Evolutionary conservation across 2,888 invertebrate species (phyloP).

Genomic region (Platycheirus albimanus): DNA sequence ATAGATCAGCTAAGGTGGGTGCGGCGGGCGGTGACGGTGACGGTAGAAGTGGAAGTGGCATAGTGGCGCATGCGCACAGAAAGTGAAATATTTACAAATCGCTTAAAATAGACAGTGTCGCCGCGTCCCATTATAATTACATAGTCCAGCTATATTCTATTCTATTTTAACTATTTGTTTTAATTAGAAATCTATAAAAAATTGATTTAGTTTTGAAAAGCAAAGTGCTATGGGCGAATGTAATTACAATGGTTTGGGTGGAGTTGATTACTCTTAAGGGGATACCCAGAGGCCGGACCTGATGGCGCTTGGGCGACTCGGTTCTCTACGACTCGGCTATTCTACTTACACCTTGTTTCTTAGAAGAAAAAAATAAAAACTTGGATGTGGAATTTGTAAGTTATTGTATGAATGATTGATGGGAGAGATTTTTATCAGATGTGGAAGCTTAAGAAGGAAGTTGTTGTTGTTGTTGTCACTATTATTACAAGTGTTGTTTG

Average conservation of each 20-base stretch:
- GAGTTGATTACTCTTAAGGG: conserved; percentile 27
- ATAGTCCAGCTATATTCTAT: conserved; percentile 16
- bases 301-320: conserved; percentile 42
- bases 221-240: conserved; percentile 35
- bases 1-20: no score
- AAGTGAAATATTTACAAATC: conserved; percentile 45
- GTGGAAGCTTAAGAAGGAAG: conserved; percentile 1
- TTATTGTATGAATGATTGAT: conserved; percentile 43
- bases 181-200: conserved; percentile 58
- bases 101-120: conserved; percentile 72
- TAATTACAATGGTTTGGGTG: conserved; percentile 63
- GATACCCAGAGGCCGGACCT: not conserved
- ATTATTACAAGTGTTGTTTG: conserved; percentile 1
- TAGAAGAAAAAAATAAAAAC: no score
- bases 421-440: conserved; percentile 35
- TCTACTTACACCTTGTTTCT: not conserved
- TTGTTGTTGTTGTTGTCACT: not conserved
- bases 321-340: no score
- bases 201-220: not conserved
- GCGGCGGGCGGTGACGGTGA: no score
- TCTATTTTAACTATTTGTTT: conserved; percentile 52
- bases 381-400: conserved; percentile 45
- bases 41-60: no score
- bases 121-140: conserved; percentile 61
- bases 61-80: conserved; percentile 7